These are phyloP conservation scores for Agonum fuliginosum DNA, from an alignment of 2,888 invertebrate species.

Conservation along the genomic window DNA sequence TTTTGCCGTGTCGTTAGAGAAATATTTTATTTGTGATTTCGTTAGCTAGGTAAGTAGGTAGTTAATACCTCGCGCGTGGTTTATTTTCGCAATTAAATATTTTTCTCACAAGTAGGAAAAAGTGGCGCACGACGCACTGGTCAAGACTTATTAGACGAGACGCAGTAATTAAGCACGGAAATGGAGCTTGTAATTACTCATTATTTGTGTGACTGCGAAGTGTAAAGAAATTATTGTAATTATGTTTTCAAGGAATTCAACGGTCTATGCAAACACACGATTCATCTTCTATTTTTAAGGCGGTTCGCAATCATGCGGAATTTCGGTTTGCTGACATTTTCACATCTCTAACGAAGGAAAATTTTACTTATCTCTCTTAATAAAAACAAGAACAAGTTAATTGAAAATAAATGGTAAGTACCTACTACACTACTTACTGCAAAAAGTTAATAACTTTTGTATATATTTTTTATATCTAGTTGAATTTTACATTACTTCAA, in stretches of 20 bases:
- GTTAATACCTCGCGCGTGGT: conserved; percentile 1
- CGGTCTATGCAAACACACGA: conserved; percentile 26
- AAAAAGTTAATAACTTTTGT: no score
- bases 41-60: conserved; percentile 9
- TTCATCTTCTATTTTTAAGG: conserved; percentile 19
- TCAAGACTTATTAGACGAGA: conserved; percentile 21
- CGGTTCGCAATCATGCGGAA: no score
- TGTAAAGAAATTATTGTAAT: conserved; percentile 44
- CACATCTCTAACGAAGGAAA: no score
- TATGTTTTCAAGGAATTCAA: conserved; percentile 35
- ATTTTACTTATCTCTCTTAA: no score
- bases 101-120: conserved; percentile 25
- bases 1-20: conserved; percentile 13
- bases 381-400: no score
- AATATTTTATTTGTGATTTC: conserved; percentile 14
- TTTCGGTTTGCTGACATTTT: no score
- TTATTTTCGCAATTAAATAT: conserved; percentile 26
- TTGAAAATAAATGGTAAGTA: no score
- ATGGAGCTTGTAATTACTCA: conserved; percentile 53
- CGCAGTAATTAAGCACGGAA: conserved; percentile 48
- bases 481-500: no score
- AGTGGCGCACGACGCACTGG: conserved; percentile 34
- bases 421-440: no score
- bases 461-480: no score
- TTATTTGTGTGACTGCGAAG: conserved; percentile 61